Conservation (phyloP, 2,888 invertebrate species). For the Capitulum mitella region DNA sequence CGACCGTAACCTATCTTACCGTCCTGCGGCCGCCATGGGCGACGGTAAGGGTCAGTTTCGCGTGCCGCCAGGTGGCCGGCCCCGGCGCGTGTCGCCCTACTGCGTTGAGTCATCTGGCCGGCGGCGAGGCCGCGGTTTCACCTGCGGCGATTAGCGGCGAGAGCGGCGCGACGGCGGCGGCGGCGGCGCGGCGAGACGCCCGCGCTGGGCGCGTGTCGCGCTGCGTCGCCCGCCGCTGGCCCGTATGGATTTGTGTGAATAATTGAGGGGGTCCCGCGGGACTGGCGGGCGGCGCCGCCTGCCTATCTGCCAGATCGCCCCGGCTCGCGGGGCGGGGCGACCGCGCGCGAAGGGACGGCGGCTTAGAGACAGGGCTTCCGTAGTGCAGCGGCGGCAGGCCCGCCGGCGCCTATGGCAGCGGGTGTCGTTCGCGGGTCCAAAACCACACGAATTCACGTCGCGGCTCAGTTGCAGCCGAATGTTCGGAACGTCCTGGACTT, state of each 20-base stretch:
- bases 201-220: neutral
- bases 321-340: too few species aligned
- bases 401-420: too few species aligned
- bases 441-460: too few species aligned
- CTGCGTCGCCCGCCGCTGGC: neutral
- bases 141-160: neutral
- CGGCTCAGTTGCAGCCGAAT: too few species aligned
- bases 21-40: neutral
- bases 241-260: constrained; percentile 1
- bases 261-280: neutral
- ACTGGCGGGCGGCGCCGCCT: neutral
- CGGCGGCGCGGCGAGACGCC: neutral
- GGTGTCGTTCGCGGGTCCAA: too few species aligned
- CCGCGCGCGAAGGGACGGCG: too few species aligned
- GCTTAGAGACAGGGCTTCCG: too few species aligned
- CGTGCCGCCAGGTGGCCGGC: neutral
- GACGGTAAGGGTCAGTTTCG: neutral
- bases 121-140: neutral
- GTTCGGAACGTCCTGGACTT: too few species aligned
- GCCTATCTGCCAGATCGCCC: neutral
- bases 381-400: too few species aligned
- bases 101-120: constrained; percentile 1
- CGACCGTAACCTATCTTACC: neutral
- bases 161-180: neutral
- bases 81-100: neutral